Percentiles rank a stretch among this genome's conserved stretches.
Evolutionary conservation across 2,888 invertebrate genomes (phyloP).

Genomic region (Ommatoiulus sabulosus): DNA sequence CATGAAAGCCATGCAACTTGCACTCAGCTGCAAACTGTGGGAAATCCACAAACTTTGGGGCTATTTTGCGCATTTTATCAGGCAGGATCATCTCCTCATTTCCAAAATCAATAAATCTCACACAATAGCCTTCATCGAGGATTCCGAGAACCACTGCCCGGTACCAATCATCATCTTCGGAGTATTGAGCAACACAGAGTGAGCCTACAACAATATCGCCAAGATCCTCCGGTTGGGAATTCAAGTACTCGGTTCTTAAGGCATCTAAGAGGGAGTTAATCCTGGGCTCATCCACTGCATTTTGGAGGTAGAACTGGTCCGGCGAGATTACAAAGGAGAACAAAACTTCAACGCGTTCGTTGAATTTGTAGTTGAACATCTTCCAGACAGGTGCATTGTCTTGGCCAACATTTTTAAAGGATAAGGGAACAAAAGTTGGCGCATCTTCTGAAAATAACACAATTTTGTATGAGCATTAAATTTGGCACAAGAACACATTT

Average conservation of each 20-base stretch:
- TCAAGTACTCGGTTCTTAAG: neutral
- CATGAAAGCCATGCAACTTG: neutral
- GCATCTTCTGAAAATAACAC: neutral
- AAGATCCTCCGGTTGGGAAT: neutral
- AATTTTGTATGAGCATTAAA: too few species aligned
- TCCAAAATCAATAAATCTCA: constrained; percentile 66
- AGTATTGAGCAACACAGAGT: constrained; percentile 62
- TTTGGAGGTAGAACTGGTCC: neutral
- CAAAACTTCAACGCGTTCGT: neutral
- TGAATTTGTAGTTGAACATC: neutral
- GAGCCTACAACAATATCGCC: neutral
- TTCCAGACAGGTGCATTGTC: neutral
- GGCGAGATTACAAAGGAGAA: neutral
- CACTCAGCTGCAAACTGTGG: constrained; percentile 12
- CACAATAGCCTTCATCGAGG: constrained; percentile 54
- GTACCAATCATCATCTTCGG: constrained; percentile 65
- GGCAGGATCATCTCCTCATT: constrained; percentile 63
- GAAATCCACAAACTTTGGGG: neutral
- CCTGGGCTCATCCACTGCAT: neutral
- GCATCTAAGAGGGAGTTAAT: neutral
- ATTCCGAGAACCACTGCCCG: constrained; percentile 61
- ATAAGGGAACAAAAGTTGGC: neutral
- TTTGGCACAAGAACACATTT: neutral
- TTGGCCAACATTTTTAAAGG: neutral
- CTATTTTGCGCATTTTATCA: neutral